Evolutionary conservation across 2,113 vertebrate genomes (phyloP).

Genomic region (Indicator maculatus): DNA sequence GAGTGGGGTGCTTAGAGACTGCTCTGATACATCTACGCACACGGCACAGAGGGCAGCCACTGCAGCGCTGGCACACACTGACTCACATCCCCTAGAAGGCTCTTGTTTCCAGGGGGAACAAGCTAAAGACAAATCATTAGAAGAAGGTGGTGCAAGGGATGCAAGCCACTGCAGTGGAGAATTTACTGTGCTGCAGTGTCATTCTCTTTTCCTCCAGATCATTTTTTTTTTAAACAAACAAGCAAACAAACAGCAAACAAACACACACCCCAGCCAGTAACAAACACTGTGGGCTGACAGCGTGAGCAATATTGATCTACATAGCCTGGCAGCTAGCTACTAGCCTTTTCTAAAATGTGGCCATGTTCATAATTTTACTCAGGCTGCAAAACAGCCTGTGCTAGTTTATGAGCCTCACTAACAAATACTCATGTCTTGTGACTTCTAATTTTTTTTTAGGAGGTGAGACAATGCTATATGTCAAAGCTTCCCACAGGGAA

Average conservation of each 20-base stretch:
- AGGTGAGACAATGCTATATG: neutral
- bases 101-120: neutral
- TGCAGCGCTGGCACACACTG: neutral
- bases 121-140: neutral
- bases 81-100: fast-evolving
- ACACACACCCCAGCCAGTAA: neutral
- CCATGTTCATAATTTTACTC: neutral
- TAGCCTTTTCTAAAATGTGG: neutral
- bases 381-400: neutral
- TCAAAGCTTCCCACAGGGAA: neutral
- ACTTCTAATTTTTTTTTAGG: neutral
- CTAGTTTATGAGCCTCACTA: neutral
- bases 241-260: neutral
- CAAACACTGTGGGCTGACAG: neutral
- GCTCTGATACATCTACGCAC: no score
- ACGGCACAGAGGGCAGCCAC: neutral
- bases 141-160: neutral
- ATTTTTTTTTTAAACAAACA: no score
- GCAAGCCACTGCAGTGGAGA: fast-evolving
- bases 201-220: neutral
- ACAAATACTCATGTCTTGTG: neutral
- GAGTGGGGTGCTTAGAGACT: fast-evolving
- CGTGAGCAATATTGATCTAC: neutral
- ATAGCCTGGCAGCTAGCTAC: neutral
- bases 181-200: neutral